phyloP scores from a whole-genome alignment of 2,113 vertebrate species.

The Chlorodrepanis virens region DNA sequence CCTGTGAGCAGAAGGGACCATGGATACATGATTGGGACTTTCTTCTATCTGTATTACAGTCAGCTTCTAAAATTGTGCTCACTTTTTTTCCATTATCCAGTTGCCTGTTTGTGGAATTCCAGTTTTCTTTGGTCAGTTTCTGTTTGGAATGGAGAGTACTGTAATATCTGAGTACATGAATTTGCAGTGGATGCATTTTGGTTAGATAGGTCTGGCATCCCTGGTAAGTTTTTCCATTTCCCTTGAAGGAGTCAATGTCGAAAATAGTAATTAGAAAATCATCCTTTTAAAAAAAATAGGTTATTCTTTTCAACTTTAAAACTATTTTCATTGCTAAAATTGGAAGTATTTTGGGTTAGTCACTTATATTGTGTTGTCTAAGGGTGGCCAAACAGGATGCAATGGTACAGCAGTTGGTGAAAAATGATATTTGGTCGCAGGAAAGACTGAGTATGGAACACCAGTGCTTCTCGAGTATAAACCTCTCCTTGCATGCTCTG shows the following conservation, averaged over 20 bases:
- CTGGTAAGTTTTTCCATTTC: neutral
- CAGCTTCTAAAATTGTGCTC: neutral
- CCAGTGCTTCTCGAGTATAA: neutral
- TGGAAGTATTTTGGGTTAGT: neutral
- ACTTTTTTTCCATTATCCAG: neutral
- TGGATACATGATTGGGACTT: neutral
- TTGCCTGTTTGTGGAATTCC: neutral
- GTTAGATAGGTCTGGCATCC: neutral
- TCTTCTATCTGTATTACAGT: neutral
- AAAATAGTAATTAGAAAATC: neutral
- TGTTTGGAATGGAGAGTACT: neutral
- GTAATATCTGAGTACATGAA: neutral
- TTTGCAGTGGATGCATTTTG: neutral
- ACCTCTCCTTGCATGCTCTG: neutral
- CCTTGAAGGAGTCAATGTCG: neutral
- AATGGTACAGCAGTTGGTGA: neutral
- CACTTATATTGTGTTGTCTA: neutral
- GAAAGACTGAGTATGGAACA: neutral
- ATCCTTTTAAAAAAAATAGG: fast-evolving
- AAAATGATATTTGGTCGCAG: neutral
- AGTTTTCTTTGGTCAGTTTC: neutral
- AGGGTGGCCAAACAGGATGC: neutral
- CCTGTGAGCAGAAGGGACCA: neutral
- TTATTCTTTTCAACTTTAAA: neutral
- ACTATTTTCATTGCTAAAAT: neutral